phyloP scores from a whole-genome alignment of 2,888 invertebrate species.

The Eilema sororculum region DNA sequence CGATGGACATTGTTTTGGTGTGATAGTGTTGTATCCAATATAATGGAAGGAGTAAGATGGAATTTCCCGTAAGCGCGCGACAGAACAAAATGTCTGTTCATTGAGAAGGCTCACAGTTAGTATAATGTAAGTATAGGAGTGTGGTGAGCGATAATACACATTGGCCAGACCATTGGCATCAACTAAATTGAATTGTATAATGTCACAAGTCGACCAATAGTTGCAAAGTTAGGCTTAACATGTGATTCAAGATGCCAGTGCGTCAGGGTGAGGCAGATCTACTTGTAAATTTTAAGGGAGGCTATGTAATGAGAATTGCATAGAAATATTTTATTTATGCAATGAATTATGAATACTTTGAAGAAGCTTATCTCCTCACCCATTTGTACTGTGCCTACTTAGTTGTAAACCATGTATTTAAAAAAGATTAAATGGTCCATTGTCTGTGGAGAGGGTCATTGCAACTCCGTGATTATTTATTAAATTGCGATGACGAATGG shows the following conservation, averaged over 20 bases:
- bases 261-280: conserved; percentile 58
- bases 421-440: conserved; percentile 68
- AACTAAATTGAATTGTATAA: conserved; percentile 65
- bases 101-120: conserved; percentile 67
- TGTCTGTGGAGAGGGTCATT: conserved; percentile 69
- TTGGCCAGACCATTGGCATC: conserved; percentile 65
- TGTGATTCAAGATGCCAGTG: conserved; percentile 68
- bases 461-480: conserved; percentile 71
- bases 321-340: conserved; percentile 77
- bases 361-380: conserved; percentile 74
- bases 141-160: conserved; percentile 61
- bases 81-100: conserved; percentile 69
- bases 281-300: conserved; percentile 71
- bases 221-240: conserved; percentile 69
- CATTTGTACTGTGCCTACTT: conserved; percentile 79
- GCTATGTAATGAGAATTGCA: conserved; percentile 69
- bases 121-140: conserved; percentile 72
- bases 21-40: conserved; percentile 86
- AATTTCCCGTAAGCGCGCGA: conserved; percentile 77
- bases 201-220: conserved; percentile 69
- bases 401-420: conserved; percentile 73
- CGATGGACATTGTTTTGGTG: conserved; percentile 83
- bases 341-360: conserved; percentile 75
- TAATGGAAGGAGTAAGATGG: conserved; percentile 80
- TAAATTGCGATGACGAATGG: conserved; percentile 64